Evolutionary conservation across 2,113 vertebrate genomes (phyloP).

Genomic region (Ammodytes dubius): DNA sequence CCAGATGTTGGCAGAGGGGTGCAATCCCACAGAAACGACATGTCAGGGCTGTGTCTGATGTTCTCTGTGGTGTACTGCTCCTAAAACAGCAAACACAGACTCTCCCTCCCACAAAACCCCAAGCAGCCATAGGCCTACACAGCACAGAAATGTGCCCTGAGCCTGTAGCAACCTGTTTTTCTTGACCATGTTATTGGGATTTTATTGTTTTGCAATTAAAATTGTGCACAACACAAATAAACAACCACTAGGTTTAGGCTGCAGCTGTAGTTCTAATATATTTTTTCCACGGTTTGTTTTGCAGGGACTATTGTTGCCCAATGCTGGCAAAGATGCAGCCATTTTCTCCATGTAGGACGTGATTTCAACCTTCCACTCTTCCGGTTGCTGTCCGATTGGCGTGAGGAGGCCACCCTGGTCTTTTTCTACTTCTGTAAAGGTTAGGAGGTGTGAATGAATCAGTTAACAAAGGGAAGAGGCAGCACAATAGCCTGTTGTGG

Average conservation of each 20-base stretch:
- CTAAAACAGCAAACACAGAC: slow-evolving; percentile 68
- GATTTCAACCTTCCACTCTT: slow-evolving; percentile 32
- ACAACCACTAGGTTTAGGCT: neutral
- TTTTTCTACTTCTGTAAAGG: slow-evolving; percentile 61
- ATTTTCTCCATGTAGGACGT: slow-evolving; percentile 25
- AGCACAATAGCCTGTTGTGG: slow-evolving; percentile 69
- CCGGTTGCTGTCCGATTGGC: slow-evolving; percentile 17
- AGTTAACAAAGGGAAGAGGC: slow-evolving; percentile 51
- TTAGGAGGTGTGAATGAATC: slow-evolving; percentile 76
- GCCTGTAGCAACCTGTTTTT: slow-evolving; percentile 35
- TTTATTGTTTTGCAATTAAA: slow-evolving; percentile 10
- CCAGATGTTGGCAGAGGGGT: slow-evolving; percentile 77
- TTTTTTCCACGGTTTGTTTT: slow-evolving; percentile 1
- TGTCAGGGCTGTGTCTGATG: slow-evolving; percentile 51
- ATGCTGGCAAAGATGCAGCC: slow-evolving; percentile 12
- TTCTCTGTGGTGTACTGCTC: slow-evolving; percentile 56
- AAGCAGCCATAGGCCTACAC: neutral
- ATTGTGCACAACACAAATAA: neutral
- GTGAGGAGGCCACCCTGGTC: slow-evolving; percentile 45
- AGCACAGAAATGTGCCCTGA: slow-evolving; percentile 2
- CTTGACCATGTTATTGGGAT: slow-evolving; percentile 1
- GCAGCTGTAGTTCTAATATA: neutral
- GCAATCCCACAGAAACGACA: slow-evolving; percentile 62
- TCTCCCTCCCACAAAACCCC: slow-evolving; percentile 20
- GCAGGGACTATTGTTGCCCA: neutral